phyloP scores from a whole-genome alignment of 2,888 invertebrate genomes.

The Paralinhomoeus sp. region DNA sequence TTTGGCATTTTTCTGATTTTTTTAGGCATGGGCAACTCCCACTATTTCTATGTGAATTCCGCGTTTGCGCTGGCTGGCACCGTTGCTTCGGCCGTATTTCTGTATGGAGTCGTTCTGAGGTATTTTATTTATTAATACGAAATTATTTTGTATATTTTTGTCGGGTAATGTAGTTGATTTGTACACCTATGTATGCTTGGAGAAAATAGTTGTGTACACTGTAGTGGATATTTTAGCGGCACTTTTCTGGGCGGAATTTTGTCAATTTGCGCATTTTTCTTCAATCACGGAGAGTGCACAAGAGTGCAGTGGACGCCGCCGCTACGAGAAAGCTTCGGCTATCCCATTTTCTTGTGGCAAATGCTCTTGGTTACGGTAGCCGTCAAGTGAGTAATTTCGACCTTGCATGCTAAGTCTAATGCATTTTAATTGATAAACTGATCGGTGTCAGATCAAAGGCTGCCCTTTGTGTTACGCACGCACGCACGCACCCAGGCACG shows the following conservation, averaged over 20 bases:
- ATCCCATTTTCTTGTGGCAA: conserved; percentile 52
- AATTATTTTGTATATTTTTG: conserved; percentile 44
- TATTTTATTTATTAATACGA: conserved; percentile 29
- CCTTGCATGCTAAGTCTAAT: too few species aligned
- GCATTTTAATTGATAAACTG: too few species aligned
- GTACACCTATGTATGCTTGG: conserved; percentile 26
- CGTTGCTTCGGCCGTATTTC: conserved; percentile 44
- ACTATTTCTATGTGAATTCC: conserved; percentile 54
- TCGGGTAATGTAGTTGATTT: conserved; percentile 29
- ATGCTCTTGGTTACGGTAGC: conserved; percentile 42
- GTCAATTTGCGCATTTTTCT: conserved; percentile 47
- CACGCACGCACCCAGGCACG: too few species aligned
- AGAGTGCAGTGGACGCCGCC: conserved; percentile 66
- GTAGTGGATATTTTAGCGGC: conserved; percentile 39
- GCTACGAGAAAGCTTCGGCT: conserved; percentile 59
- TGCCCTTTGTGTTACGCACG: too few species aligned
- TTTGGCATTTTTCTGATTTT: too few species aligned
- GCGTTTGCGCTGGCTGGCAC: conserved; percentile 51
- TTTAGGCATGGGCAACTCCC: conserved; percentile 44
- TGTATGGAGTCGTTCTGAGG: conserved; percentile 32
- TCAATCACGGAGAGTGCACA: conserved; percentile 56
- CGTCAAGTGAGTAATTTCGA: too few species aligned
- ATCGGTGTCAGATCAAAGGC: too few species aligned
- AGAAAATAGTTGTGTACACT: too few species aligned
- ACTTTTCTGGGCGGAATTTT: conserved; percentile 49